Conservation (phyloP, 2,888 invertebrate genomes). For the Hipparchia semele region DNA sequence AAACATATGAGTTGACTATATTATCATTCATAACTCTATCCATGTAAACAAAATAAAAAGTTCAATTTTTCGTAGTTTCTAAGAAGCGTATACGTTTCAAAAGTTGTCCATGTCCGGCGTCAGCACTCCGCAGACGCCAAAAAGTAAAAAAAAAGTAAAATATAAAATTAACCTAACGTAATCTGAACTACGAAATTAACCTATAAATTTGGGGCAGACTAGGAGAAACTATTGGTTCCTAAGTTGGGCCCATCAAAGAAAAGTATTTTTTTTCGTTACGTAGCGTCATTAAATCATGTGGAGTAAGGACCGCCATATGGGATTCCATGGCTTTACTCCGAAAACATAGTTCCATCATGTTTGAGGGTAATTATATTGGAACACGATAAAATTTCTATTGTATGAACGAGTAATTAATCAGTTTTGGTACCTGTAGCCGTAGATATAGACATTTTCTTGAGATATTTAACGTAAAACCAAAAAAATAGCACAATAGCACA, state of each 20-base stretch:
- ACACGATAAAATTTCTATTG: slow-evolving; percentile 44
- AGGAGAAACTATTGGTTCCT: slow-evolving; percentile 33
- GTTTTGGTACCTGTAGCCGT: slow-evolving; percentile 76
- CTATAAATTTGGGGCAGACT: slow-evolving; percentile 43
- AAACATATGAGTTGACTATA: slow-evolving; percentile 2
- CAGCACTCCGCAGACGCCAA: slow-evolving; percentile 57
- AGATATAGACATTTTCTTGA: slow-evolving; percentile 77
- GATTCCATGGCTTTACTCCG: slow-evolving; percentile 82
- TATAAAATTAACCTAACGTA: slow-evolving; percentile 67
- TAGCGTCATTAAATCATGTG: slow-evolving; percentile 81
- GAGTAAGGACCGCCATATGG: slow-evolving; percentile 82
- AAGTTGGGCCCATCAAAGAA: slow-evolving; percentile 34
- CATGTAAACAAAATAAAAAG: slow-evolving; percentile 9
- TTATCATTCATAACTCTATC: background rate
- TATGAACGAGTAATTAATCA: slow-evolving; percentile 48
- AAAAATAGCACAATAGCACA: slow-evolving; percentile 82
- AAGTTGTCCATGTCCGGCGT: slow-evolving; percentile 51
- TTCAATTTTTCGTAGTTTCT: background rate
- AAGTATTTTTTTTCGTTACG: slow-evolving; percentile 55
- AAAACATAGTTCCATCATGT: slow-evolving; percentile 74
- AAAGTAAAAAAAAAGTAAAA: slow-evolving; percentile 61
- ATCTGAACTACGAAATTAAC: slow-evolving; percentile 49
- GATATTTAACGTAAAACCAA: slow-evolving; percentile 73
- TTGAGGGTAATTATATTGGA: slow-evolving; percentile 60
- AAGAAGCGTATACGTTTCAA: slow-evolving; percentile 23